phyloP scores from a whole-genome alignment of 2,888 invertebrate genomes.

The Alviniconcha strummeri region DNA sequence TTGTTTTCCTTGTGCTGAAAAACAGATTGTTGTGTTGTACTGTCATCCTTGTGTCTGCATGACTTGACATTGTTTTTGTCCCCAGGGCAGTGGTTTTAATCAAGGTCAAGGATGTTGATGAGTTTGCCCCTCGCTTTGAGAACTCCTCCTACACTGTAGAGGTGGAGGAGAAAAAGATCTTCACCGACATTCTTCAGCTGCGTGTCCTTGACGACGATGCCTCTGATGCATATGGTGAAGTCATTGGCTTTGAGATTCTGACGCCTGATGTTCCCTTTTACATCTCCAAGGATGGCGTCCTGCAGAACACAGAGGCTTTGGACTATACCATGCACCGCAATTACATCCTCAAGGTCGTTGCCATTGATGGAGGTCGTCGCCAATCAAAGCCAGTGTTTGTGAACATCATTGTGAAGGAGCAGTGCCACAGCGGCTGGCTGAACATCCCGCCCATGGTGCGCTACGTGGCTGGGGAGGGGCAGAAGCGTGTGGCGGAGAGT shows the following conservation, averaged over 20 bases:
- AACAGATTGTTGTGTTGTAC: neutral
- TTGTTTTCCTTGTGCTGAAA: neutral
- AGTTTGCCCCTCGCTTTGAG: conserved; percentile 93
- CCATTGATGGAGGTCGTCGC: conserved; percentile 97
- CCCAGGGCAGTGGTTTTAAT: conserved; percentile 92
- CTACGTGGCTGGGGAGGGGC: conserved; percentile 88
- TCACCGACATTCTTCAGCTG: conserved; percentile 90
- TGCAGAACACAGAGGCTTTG: conserved; percentile 93
- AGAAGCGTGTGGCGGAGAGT: conserved; percentile 86
- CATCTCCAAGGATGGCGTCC: conserved; percentile 90
- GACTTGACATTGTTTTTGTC: too few relatives aligned
- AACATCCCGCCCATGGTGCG: conserved; percentile 89
- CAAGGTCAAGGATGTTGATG: conserved; percentile 96
- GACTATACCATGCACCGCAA: conserved; percentile 91
- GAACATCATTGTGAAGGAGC: conserved; percentile 92
- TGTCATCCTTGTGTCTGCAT: too few relatives aligned
- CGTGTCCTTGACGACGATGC: conserved; percentile 95
- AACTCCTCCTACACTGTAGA: conserved; percentile 92
- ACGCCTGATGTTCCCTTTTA: conserved; percentile 92
- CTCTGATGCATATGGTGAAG: conserved; percentile 94
- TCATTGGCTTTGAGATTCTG: conserved; percentile 97
- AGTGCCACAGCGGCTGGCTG: conserved; percentile 86
- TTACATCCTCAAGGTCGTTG: conserved; percentile 90
- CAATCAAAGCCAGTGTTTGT: conserved; percentile 95
- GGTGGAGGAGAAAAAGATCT: conserved; percentile 86